These are phyloP conservation scores for Athalia cordata DNA, from an alignment of 2,888 invertebrate species.

Conservation along the genomic window DNA sequence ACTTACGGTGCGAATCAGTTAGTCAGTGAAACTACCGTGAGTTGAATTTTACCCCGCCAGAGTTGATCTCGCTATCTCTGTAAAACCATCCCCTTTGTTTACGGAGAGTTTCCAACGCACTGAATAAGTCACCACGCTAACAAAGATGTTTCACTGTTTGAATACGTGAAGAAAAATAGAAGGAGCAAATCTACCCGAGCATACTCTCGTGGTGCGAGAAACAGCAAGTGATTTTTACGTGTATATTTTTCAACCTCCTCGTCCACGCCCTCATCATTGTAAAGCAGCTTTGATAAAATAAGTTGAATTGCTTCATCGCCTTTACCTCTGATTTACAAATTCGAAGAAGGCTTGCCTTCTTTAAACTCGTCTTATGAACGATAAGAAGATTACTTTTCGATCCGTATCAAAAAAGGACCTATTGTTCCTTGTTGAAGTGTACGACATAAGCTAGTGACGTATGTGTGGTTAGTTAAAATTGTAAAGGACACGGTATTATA, in stretches of 20 bases:
- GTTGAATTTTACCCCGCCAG: constrained; percentile 15
- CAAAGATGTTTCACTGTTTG: constrained; percentile 23
- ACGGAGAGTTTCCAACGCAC: constrained; percentile 13
- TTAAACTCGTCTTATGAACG: no score
- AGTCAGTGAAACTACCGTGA: constrained; percentile 11
- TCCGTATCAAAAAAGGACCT: no score
- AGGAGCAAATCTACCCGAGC: constrained; percentile 7
- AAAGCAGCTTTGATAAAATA: no score
- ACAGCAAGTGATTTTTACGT: not conserved
- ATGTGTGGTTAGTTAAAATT: constrained; percentile 18
- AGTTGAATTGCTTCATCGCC: no score
- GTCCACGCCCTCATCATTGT: no score
- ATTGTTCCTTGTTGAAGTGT: not conserved
- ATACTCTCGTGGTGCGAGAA: constrained; percentile 20
- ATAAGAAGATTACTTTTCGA: no score
- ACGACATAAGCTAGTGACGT: not conserved
- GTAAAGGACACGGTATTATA: constrained; percentile 23
- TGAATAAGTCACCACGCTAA: constrained; percentile 45
- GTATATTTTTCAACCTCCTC: no score
- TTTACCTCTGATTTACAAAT: no score
- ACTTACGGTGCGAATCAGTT: not conserved
- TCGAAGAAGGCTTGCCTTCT: no score
- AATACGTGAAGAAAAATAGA: constrained; percentile 28
- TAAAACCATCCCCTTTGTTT: constrained; percentile 39
- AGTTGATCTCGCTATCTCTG: constrained; percentile 22